These are phyloP conservation scores for Belonocnema kinseyi DNA, from an alignment of 1,140 invertebrate species.

Conservation along the genomic window DNA sequence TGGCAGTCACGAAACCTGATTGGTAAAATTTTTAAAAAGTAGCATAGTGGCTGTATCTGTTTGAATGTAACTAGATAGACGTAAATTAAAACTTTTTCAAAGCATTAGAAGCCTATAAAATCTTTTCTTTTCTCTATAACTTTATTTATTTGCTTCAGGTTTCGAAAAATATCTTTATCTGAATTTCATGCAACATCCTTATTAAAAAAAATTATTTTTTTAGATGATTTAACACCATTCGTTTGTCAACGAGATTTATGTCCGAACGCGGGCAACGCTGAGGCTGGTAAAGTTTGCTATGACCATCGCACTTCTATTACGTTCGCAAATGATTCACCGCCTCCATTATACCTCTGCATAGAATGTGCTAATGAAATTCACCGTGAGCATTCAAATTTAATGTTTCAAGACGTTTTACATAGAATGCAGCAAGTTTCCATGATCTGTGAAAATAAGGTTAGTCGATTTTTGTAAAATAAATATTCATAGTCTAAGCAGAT, in stretches of 20 bases:
- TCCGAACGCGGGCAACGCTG: slow-evolving; percentile 87
- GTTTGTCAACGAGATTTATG: slow-evolving; percentile 91
- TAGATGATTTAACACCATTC: slow-evolving; percentile 85
- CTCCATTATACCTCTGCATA: slow-evolving; percentile 96
- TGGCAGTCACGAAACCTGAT: too few relatives aligned
- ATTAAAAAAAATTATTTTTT: slow-evolving; percentile 37
- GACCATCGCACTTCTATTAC: slow-evolving; percentile 91
- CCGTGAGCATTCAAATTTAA: slow-evolving; percentile 87
- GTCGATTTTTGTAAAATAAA: slow-evolving; percentile 31
- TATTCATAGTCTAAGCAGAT: too few relatives aligned
- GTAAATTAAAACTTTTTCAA: too few relatives aligned
- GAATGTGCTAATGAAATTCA: slow-evolving; percentile 96
- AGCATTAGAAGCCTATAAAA: too few relatives aligned
- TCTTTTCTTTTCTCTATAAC: too few relatives aligned
- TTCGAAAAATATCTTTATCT: too few relatives aligned
- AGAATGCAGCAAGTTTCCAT: slow-evolving; percentile 96
- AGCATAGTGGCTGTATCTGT: too few relatives aligned
- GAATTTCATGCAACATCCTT: too few relatives aligned
- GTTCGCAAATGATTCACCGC: slow-evolving; percentile 90
- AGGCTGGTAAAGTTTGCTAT: slow-evolving; percentile 94
- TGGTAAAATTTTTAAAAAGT: too few relatives aligned
- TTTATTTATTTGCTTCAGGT: too few relatives aligned
- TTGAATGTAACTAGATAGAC: too few relatives aligned
- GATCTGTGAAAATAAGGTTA: slow-evolving; percentile 97
- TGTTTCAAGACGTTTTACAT: slow-evolving; percentile 93